These are phyloP conservation scores for Xanthia togata DNA, from an alignment of 2,888 invertebrate genomes.

Conservation along the genomic window DNA sequence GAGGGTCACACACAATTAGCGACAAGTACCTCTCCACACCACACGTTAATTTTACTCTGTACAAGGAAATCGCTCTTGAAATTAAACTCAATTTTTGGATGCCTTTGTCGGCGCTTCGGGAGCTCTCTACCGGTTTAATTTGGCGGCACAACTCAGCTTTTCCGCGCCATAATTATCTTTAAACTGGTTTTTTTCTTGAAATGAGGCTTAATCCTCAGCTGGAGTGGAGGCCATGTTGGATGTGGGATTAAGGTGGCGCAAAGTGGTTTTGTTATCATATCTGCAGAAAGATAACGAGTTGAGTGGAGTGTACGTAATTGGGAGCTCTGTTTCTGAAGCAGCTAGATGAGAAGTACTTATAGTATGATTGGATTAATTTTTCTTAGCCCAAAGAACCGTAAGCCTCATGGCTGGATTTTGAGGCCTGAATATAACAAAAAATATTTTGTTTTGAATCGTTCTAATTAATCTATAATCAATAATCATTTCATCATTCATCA, in stretches of 20 bases:
- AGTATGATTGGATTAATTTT: neutral
- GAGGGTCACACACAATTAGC: slow-evolving; percentile 85
- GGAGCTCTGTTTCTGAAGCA: slow-evolving; percentile 27
- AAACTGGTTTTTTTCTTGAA: slow-evolving; percentile 70
- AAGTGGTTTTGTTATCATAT: slow-evolving; percentile 63
- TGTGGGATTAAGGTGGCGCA: slow-evolving; percentile 68
- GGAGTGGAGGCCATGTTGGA: slow-evolving; percentile 54
- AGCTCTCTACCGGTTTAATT: slow-evolving; percentile 75
- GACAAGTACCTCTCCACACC: slow-evolving; percentile 79
- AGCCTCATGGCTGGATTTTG: neutral
- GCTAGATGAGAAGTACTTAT: neutral
- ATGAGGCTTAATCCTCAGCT: slow-evolving; percentile 49
- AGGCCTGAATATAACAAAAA: neutral
- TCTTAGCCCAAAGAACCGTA: neutral
- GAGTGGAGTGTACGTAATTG: slow-evolving; percentile 36
- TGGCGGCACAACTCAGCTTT: slow-evolving; percentile 73
- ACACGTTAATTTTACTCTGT: slow-evolving; percentile 80
- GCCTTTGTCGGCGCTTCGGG: slow-evolving; percentile 68
- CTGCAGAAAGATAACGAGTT: slow-evolving; percentile 55
- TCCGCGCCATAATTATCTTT: slow-evolving; percentile 75
- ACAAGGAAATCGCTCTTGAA: slow-evolving; percentile 82
- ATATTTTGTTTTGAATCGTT: neutral
- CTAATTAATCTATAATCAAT: neutral
- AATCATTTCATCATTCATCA: neutral
- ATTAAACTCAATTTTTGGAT: slow-evolving; percentile 82